Conservation (phyloP, 2,113 vertebrate genomes). For the Lepidothrix coronata region DNA sequence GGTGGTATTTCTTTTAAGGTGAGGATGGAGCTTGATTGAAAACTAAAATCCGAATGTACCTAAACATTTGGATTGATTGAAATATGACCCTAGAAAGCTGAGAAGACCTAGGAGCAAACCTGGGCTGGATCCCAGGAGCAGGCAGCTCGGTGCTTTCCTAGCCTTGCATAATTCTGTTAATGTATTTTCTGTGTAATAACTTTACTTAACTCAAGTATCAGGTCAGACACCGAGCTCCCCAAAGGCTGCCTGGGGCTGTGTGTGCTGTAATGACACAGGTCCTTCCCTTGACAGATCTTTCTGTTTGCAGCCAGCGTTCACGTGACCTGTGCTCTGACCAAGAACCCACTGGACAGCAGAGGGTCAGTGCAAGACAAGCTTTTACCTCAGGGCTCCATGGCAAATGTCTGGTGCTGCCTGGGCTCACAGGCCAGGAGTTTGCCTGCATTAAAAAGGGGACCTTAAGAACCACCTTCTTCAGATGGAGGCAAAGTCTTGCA, state of each 20-base stretch:
- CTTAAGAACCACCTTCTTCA: not conserved
- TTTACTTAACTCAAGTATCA: not conserved
- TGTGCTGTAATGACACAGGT: no score
- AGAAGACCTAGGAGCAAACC: not conserved
- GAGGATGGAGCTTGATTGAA: not conserved
- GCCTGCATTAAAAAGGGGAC: not conserved
- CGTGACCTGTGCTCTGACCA: no score
- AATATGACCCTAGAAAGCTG: not conserved
- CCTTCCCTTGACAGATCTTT: not conserved
- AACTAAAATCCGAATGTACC: not conserved
- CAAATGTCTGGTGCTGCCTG: not conserved
- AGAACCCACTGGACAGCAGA: not conserved
- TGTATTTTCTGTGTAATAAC: not conserved
- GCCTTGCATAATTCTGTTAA: not conserved
- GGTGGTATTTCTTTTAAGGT: not conserved
- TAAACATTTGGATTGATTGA: not conserved
- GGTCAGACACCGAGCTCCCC: not conserved
- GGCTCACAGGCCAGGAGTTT: not conserved
- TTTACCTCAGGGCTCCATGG: not conserved
- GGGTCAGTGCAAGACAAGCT: not conserved
- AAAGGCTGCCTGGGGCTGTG: not conserved
- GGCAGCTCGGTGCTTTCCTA: not conserved
- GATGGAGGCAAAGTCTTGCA: not conserved
- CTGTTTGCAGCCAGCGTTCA: not conserved
- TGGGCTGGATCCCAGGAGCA: not conserved